A percentile compares a stretch with the other conserved stretches of the same genome.
Evolutionary conservation across 1,140 invertebrate species (phyloP).

Genomic region (Proctacanthus coquilletti): DNA sequence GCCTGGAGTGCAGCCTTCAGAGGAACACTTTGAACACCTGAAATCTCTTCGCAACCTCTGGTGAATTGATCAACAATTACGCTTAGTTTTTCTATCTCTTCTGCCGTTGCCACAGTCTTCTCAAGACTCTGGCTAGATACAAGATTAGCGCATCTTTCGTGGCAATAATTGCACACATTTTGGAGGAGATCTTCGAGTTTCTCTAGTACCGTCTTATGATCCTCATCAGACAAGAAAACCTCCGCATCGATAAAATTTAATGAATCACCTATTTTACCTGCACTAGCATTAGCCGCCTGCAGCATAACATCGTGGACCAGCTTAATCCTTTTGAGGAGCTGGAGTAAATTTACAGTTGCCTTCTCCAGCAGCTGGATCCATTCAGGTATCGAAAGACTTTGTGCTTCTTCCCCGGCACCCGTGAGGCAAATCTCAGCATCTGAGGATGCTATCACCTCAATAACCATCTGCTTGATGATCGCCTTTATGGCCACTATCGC

Average conservation of each 20-base stretch:
- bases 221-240: slow-evolving; percentile 50
- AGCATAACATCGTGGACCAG: slow-evolving; percentile 56
- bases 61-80: slow-evolving; percentile 67
- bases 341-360: slow-evolving; percentile 50
- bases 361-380: slow-evolving; percentile 64
- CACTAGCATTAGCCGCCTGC: slow-evolving; percentile 42
- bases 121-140: slow-evolving; percentile 58
- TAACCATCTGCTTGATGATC: slow-evolving; percentile 74
- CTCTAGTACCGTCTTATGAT: slow-evolving; percentile 46
- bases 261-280: slow-evolving; percentile 34
- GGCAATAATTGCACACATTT: slow-evolving; percentile 77
- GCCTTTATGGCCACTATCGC: slow-evolving; percentile 76
- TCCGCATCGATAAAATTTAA: slow-evolving; percentile 42
- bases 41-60: slow-evolving; percentile 56
- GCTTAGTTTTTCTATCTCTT: slow-evolving; percentile 64
- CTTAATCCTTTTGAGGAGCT: slow-evolving; percentile 43
- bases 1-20: slow-evolving; percentile 72
- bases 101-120: slow-evolving; percentile 44
- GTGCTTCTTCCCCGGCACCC: slow-evolving; percentile 49
- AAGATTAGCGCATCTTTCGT: slow-evolving; percentile 76
- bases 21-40: slow-evolving; percentile 61
- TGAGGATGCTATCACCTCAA: slow-evolving; percentile 54
- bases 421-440: slow-evolving; percentile 46
- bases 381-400: slow-evolving; percentile 50
- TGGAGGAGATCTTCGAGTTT: slow-evolving; percentile 62